Base-by-base conservation (phyloP, 2,113 vertebrate species). In the Aldabrachelys gigantea region DNA sequence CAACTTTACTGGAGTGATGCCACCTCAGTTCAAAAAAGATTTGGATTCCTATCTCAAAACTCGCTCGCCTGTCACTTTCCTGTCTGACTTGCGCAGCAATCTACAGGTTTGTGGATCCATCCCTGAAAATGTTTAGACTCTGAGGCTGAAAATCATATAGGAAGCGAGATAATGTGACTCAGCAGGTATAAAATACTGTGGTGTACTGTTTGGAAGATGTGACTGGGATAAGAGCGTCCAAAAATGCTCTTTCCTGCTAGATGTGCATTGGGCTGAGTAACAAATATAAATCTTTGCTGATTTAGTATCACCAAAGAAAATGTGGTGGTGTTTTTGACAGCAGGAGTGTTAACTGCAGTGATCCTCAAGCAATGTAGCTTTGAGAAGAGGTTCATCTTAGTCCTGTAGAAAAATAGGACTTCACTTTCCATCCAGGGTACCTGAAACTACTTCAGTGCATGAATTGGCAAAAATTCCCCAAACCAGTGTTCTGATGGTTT, bases 41-140 rank as follows among this genome's bases (percentile, higher is more conserved):
- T 97, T 99, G 98, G 99, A 99, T 98, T 99, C 99, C 2, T 99
- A 99, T 97, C 99, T 99, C 95, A 99, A 99, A 98, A 99, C 99
- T 1, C 99, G 99, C 6, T 99, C 99, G 8, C 99, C 99, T 0
- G 99, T 99, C 94, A 99, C 99, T 17, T 99, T 99, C 97, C 97
- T 99, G 47, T 99, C 99, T 3, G 99, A 99, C 97, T 97, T 99
- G 82, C 99, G 99, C 94, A 99, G 99, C 98, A 99, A 99, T 97
- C 97, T 99, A 90, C 99, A 99, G 98, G 99, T 99, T 97, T 87
- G 95, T 92, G 84, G 29, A 17, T 90, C 87, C n/a, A 1, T 83
- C 89, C 82, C n/a, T 75, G 27, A 52, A 25, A 14, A 4, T 6
- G 3, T 0, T 84, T 22, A 53, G n/a, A 25, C 4, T 10, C 4